phyloP scores from a whole-genome alignment of 2,888 invertebrate species.

The Amorpha juglandis region DNA sequence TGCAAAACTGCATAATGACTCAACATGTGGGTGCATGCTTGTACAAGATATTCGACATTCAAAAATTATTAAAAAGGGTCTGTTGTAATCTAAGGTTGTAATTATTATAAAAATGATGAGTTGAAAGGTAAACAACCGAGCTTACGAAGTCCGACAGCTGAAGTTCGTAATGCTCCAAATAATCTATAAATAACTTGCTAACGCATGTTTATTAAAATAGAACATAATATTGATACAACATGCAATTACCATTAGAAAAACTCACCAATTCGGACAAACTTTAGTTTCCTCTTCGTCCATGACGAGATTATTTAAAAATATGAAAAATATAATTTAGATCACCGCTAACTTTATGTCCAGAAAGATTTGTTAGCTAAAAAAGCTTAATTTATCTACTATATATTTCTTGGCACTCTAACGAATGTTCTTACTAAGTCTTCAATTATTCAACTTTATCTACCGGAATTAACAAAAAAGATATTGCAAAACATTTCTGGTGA shows the following conservation, averaged over 20 bases:
- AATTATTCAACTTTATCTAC: constrained; percentile 30
- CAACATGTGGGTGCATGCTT: too few relatives aligned
- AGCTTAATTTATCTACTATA: not conserved
- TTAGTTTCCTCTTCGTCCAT: constrained; percentile 75
- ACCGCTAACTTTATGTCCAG: not conserved
- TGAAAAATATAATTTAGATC: not conserved
- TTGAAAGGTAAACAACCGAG: constrained; percentile 66
- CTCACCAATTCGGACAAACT: constrained; percentile 82
- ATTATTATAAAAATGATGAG: constrained; percentile 3
- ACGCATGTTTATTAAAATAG: constrained; percentile 73
- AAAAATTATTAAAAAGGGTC: not conserved
- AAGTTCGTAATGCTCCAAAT: constrained; percentile 68
- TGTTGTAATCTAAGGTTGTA: too few relatives aligned
- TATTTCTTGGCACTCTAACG: constrained; percentile 24
- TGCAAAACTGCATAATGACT: too few relatives aligned
- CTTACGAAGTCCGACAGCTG: constrained; percentile 57
- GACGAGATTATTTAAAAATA: constrained; percentile 29
- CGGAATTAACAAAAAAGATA: constrained; percentile 38
- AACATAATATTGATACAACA: constrained; percentile 68
- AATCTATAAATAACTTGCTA: constrained; percentile 75
- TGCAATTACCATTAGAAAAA: constrained; percentile 41
- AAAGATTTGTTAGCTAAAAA: not conserved
- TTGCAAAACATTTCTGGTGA: constrained; percentile 48
- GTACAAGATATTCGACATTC: too few relatives aligned
- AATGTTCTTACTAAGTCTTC: not conserved